Conservation (phyloP, 2,888 invertebrate species). For the Synanthedon myopaeformis region DNA sequence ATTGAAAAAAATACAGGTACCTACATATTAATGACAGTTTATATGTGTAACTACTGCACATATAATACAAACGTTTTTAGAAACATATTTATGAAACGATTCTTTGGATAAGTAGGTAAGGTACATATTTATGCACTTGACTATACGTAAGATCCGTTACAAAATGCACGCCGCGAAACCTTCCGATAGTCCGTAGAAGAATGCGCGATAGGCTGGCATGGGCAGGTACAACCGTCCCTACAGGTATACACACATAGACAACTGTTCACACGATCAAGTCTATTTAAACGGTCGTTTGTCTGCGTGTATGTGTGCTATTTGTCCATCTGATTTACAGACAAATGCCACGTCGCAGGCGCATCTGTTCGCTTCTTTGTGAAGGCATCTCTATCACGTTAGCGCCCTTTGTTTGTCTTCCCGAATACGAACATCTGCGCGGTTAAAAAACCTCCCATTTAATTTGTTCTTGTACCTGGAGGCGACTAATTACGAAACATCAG, state of each 20-base stretch:
- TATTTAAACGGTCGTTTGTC: not conserved
- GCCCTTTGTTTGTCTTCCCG: constrained; percentile 45
- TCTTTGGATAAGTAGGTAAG: too few species aligned
- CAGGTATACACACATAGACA: constrained; percentile 23
- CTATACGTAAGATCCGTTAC: constrained; percentile 41
- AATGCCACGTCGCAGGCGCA: constrained; percentile 50
- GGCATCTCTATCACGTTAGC: constrained; percentile 47
- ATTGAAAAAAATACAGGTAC: constrained; percentile 14
- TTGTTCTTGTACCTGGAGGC: constrained; percentile 28
- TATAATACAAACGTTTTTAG: too few species aligned
- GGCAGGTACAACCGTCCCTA: constrained; percentile 38
- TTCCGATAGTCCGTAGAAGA: constrained; percentile 52
- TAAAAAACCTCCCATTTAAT: constrained; percentile 39
- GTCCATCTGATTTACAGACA: constrained; percentile 62
- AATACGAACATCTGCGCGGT: constrained; percentile 46
- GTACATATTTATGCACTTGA: too few species aligned
- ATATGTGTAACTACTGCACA: too few species aligned
- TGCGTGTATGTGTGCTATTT: constrained; percentile 40
- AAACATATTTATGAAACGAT: too few species aligned
- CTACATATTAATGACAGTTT: too few species aligned
- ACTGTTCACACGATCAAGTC: not conserved
- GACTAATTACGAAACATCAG: constrained; percentile 27
- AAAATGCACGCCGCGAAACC: constrained; percentile 29
- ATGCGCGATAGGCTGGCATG: constrained; percentile 54
- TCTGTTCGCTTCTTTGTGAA: constrained; percentile 54